Conservation (phyloP, 1,140 invertebrate genomes). For the Liolophura sinensis region DNA sequence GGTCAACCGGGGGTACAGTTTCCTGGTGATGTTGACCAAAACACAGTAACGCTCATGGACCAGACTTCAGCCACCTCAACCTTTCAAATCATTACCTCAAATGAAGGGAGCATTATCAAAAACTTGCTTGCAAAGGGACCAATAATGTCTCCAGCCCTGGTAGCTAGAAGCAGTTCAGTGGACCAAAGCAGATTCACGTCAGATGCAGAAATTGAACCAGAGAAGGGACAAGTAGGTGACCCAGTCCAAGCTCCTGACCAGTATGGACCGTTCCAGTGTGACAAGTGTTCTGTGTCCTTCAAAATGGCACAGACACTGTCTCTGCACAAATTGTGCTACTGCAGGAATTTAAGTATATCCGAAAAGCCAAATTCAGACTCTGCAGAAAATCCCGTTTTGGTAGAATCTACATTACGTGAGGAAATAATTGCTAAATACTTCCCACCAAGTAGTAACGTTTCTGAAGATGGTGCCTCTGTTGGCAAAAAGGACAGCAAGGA, state of each 20-base stretch:
- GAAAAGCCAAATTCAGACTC: too few species aligned
- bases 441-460: too few species aligned
- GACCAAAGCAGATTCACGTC: not conserved
- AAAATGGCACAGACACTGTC: slow-evolving; percentile 31
- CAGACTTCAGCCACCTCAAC: not conserved
- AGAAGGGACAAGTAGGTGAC: not conserved
- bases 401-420: too few species aligned
- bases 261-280: slow-evolving; percentile 15
- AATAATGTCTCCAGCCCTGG: slow-evolving; percentile 28
- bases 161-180: not conserved
- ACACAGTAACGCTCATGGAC: not conserved
- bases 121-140: slow-evolving; percentile 76
- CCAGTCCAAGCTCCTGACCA: not conserved
- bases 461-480: too few species aligned
- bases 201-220: slow-evolving; percentile 1
- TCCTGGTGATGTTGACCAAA: slow-evolving; percentile 1
- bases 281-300: slow-evolving; percentile 30
- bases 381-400: too few species aligned
- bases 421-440: too few species aligned
- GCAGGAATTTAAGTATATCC: slow-evolving; percentile 7
- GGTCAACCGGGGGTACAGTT: slow-evolving; percentile 23
- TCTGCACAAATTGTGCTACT: slow-evolving; percentile 36
- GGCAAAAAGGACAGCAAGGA: too few species aligned
- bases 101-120: slow-evolving; percentile 80
- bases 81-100: too few species aligned